These are phyloP conservation scores for Rostratula benghalensis DNA, from an alignment of 2,113 vertebrate species.

Conservation along the genomic window DNA sequence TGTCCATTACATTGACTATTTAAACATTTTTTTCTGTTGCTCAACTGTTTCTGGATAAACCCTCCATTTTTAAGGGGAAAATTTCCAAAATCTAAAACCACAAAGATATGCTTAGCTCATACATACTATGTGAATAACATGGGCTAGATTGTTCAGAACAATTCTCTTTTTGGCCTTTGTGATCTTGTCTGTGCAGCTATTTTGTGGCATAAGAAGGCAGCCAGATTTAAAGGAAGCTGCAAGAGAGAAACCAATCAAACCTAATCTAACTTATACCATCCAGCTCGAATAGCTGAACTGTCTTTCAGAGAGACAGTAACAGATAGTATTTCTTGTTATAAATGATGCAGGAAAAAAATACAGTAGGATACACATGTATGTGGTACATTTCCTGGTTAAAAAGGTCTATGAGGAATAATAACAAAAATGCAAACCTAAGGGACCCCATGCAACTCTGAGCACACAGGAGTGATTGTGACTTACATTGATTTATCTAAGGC, in stretches of 20 bases:
- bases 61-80: not conserved
- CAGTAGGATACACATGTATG: accelerated
- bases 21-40: not conserved
- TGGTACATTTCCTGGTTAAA: not conserved
- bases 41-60: not conserved
- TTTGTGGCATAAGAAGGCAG: not conserved
- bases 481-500: not conserved
- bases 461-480: not conserved
- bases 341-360: not conserved
- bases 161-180: not conserved
- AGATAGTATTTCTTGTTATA: not conserved
- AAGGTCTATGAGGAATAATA: not conserved
- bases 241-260: not conserved
- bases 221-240: not conserved
- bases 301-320: not conserved
- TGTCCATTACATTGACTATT: not conserved
- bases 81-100: not conserved
- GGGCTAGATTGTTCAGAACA: not conserved
- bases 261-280: not conserved
- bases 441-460: not conserved
- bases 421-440: not conserved
- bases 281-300: not conserved
- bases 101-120: not conserved
- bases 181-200: not conserved
- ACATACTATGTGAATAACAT: not conserved